Base-by-base conservation (phyloP, 2,797 vertebrate genomes). In the Lycodopsis pacificus region DNA sequence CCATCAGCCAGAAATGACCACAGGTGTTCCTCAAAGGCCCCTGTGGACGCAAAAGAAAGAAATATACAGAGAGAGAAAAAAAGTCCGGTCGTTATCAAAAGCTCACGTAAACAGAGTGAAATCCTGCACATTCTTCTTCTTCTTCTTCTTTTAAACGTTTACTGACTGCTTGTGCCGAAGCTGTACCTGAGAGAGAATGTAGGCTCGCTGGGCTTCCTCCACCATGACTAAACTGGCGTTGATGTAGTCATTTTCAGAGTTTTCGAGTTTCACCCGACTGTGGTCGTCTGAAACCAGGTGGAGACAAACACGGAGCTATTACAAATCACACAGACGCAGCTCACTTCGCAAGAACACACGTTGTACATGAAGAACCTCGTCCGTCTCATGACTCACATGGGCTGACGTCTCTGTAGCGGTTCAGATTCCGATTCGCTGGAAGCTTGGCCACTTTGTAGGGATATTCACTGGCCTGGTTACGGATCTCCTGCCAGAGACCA, bases 1-100 rank as follows among this genome's bases (percentile, higher is more conserved):
- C 95, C 98, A 99, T 99, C 85, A 98, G 94, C 98, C 98, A 99
- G 90, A 99, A 99, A 91, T 99, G 98, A 88, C 98, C 98, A 88
- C 97, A 98, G 1, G 98, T 99, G 76, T 98, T 98, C 88, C 96
- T 97, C 90, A 99, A 95, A 40, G 98, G 98, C 79, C 98, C 98
- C 98, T 99, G 91, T 11, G 46, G 74, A 75, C 32, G 51, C 27
- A 73, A 64, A 87, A 72, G n/a, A 73, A 32, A 65, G 12, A 59
- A 22, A 64, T 3, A 48, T 7, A 34, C 15, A 49, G 2, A 36
- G 5, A 17, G 20, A 17, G 20, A n/a, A 9, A 44, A 30, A 20
- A 7, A 22, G 65, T 20, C 1, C 1, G 30, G 1, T 49, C 5
- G 27, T n/a, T 3, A 42, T 17, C 0, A 66, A 65, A 59, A 42